A percentile compares a stretch with the other conserved stretches of the same genome.
These are phyloP conservation scores for Portunus trituberculatus DNA, from an alignment of 1,140 invertebrate species.

Conservation along the genomic window DNA sequence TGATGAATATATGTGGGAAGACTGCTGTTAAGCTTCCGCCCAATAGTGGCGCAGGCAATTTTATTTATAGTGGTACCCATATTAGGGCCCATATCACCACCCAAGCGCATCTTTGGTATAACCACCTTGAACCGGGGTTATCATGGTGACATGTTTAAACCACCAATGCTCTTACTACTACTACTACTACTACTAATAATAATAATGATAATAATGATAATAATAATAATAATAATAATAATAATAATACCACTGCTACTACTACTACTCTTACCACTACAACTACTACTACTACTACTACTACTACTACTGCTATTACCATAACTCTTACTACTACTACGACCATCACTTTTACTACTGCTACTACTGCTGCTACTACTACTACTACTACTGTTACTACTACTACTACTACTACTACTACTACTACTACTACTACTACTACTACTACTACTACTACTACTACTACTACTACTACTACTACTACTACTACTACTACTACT, in stretches of 20 bases:
- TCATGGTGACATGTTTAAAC: too few species aligned
- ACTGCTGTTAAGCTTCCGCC: too few species aligned
- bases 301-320: background rate
- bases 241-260: background rate
- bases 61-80: too few species aligned
- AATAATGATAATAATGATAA: background rate
- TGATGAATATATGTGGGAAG: too few species aligned
- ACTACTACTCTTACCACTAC: background rate
- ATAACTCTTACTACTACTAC: background rate
- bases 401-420: background rate
- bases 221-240: too few species aligned
- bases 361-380: background rate
- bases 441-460: slow-evolving; percentile 16
- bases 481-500: slow-evolving; percentile 16
- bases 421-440: slow-evolving; percentile 16
- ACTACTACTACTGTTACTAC: background rate
- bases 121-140: too few species aligned
- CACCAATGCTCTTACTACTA: too few species aligned
- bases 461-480: slow-evolving; percentile 17
- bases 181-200: background rate
- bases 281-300: background rate
- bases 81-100: too few species aligned
- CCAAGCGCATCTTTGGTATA: too few species aligned
- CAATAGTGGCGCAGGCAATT: too few species aligned
- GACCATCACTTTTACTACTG: background rate